These are phyloP conservation scores for Drosophila ezoana DNA, from an alignment of 2,888 invertebrate species.

Conservation along the genomic window DNA sequence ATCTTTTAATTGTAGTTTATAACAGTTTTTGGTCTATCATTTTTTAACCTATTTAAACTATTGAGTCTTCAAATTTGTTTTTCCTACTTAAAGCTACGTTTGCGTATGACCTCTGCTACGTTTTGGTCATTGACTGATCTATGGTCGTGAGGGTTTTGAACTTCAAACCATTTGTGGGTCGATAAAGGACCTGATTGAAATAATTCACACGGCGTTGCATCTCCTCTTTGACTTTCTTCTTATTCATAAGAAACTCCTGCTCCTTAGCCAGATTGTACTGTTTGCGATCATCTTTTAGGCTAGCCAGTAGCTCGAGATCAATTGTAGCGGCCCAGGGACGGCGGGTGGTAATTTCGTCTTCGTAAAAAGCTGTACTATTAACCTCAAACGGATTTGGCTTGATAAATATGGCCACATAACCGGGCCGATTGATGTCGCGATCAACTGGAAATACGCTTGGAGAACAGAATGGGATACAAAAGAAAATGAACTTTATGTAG, in stretches of 20 bases:
- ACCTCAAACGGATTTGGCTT: constrained; percentile 54
- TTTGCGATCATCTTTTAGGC: not conserved
- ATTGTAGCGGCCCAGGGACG: constrained; percentile 55
- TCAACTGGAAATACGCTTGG: constrained; percentile 63
- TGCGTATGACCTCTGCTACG: constrained; percentile 13
- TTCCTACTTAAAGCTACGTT: not conserved
- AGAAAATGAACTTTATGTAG: not conserved
- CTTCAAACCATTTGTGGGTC: not conserved
- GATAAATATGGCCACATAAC: constrained; percentile 62
- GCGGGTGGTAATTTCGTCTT: constrained; percentile 45
- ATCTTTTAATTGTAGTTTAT: not conserved
- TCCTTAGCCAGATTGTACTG: constrained; percentile 4
- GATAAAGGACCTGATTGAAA: constrained; percentile 5
- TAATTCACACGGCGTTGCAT: constrained; percentile 8
- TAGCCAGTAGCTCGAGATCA: constrained; percentile 13
- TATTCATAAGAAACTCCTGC: constrained; percentile 12
- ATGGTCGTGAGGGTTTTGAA: not conserved
- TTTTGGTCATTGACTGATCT: not conserved
- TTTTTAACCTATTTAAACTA: constrained; percentile 5
- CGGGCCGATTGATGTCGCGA: constrained; percentile 44
- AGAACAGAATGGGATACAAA: not conserved
- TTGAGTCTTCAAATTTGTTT: constrained; percentile 23
- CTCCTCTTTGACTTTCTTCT: constrained; percentile 28
- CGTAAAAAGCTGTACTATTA: constrained; percentile 61
- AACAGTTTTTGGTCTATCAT: not conserved